Percentiles rank a stretch among this genome's conserved stretches.
Evolutionary conservation across 2,888 invertebrate species (phyloP).

Genomic region (Ypsolopha sequella): DNA sequence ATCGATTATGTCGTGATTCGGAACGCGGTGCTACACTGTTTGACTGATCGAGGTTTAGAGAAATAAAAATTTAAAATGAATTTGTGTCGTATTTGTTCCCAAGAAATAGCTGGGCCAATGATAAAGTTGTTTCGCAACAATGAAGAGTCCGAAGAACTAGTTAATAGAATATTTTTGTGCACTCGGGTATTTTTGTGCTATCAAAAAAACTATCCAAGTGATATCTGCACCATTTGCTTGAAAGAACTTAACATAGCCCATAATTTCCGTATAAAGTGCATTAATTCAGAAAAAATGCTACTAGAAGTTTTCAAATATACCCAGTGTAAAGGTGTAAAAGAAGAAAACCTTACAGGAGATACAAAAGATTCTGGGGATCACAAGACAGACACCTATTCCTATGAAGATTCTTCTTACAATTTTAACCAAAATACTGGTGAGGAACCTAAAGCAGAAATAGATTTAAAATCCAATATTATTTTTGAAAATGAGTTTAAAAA

Average conservation of each 20-base stretch:
- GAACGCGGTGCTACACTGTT: too few relatives aligned
- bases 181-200: constrained; percentile 34
- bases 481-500: background rate
- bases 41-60: too few relatives aligned
- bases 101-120: constrained; percentile 9
- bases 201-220: constrained; percentile 29
- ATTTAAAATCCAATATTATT: background rate
- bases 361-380: constrained; percentile 6
- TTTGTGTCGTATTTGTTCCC: constrained; percentile 43
- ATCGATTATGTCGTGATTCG: too few relatives aligned
- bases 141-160: constrained; percentile 24
- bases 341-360: background rate
- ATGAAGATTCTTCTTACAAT: constrained; percentile 13
- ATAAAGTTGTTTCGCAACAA: constrained; percentile 24
- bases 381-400: background rate
- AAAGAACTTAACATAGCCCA: constrained; percentile 33
- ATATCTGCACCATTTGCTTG: constrained; percentile 37
- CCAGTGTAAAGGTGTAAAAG: too few relatives aligned
- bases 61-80: constrained; percentile 1
- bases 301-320: constrained; percentile 14
- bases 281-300: constrained; percentile 34
- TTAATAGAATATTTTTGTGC: constrained; percentile 36
- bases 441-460: background rate
- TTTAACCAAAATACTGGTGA: background rate
- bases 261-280: constrained; percentile 41